phyloP scores from a whole-genome alignment of 2,888 invertebrate genomes.

The Arctia plantaginis region DNA sequence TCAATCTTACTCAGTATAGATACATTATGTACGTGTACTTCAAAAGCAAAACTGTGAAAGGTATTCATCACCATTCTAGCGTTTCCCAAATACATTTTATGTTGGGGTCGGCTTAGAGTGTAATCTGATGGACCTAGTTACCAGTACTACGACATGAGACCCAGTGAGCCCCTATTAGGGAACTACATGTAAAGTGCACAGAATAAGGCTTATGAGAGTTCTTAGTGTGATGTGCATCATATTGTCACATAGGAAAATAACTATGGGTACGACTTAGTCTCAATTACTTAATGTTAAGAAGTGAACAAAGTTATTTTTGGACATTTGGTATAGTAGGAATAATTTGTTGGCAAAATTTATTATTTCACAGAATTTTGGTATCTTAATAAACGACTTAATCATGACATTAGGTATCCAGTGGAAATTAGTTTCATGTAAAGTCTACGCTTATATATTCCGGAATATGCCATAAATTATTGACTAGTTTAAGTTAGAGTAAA shows the following conservation, averaged over 20 bases:
- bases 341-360: too few relatives aligned
- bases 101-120: conserved; percentile 24
- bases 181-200: conserved; percentile 22
- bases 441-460: too few relatives aligned
- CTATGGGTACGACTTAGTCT: background rate
- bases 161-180: conserved; percentile 18
- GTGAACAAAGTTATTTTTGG: too few relatives aligned
- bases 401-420: too few relatives aligned
- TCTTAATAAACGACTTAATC: too few relatives aligned
- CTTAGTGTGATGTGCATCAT: conserved; percentile 5
- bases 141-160: conserved; percentile 21
- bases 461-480: too few relatives aligned
- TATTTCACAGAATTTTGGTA: too few relatives aligned
- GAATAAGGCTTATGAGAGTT: conserved; percentile 11
- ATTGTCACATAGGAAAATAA: background rate
- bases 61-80: conserved; percentile 14
- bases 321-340: too few relatives aligned
- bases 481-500: too few relatives aligned
- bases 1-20: background rate
- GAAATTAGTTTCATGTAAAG: too few relatives aligned
- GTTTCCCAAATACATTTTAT: conserved; percentile 20
- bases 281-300: too few relatives aligned
- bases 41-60: background rate
- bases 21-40: background rate
- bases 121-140: conserved; percentile 28